Base-by-base conservation (phyloP, 2,113 vertebrate species). In the Puntigrus tetrazona region DNA sequence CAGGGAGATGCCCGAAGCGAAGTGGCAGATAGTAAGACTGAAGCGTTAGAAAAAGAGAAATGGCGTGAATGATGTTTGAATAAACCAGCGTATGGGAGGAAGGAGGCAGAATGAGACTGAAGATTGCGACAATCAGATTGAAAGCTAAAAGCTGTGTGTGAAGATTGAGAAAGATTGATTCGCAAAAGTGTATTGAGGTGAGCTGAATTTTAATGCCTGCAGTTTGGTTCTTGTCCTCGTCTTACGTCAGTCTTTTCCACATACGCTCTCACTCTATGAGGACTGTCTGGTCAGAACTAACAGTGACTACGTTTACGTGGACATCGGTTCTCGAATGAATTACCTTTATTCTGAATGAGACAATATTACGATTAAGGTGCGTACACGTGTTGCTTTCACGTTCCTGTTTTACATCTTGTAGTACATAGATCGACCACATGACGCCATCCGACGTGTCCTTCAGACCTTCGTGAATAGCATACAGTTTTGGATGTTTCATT, bases 51-150 rank as follows among this genome's bases (percentile, higher is more conserved):
- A 10, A 59, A 9, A 22, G 36, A 16, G 36, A 11, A 69, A 45
- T 55, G 31, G 14, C 27, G 13, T 74, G 84, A 89, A 74, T 73
- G 29, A 81, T 36, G 41, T 25, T 27, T 55, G 25, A 86, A 22
- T 10, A 50, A 81, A 27, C 69, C 34, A 22, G 69, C 20, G 27
- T 69, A 80, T 34, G 70, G 57, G 36, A 41, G 7, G 20, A 36
- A 70, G 20, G 20, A 22, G 38, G 36, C 20, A n/a, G 36, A 43
- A 72, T 5, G 36, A 72, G 22, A 43, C 10, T 7, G 0, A 18
- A 50, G 47, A 50, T 11, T 7, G 9, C 20, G 25, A 11, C 20
- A 13, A 22, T 41, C 69, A 25, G 69, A 72, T 20, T n/a, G 36
- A 20, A 43, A 38, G 69, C 65, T n/a, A n/a, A 45, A 73, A 73